Evolutionary conservation across 2,113 vertebrate species (phyloP), one percentile per base, ranked within the genome.

Genomic region (Chelonoidis abingdonii): DNA sequence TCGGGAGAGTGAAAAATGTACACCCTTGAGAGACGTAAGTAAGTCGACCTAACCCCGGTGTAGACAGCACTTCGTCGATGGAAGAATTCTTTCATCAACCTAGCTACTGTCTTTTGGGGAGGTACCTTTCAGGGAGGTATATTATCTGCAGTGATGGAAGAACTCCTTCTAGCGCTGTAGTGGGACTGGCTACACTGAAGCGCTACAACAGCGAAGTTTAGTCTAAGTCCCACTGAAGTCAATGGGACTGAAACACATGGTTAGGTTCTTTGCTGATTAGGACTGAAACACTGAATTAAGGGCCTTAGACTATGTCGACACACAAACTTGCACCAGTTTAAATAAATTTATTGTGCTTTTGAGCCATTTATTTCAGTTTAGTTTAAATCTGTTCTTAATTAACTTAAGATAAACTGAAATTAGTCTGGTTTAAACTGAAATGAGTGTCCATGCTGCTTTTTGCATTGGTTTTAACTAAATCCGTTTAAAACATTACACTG

Each of bases 381-480:
- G 17, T 24, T 41, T 41, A 75, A 75, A 75, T 8, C 19, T 24
- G 9, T 41, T 76, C 38, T 38, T 76, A 27, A 44, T 76, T 2
- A 0, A 2, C 69, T 93, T 53, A 12, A 50, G 6, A 56, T 5
- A 35, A 27, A n/a, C 16, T 6, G 2, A 2, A 17, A 75, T 31
- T 57, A 22, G 29, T 38, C 69, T 78, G 52, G 27, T 72, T 75
- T 19, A 29, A 44, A 31, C 35, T 14, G 3, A 7, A 0, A 0
- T 0, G 0, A 0, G 16, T 44, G 44, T 11, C 79, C 53, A 5
- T 0, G 0, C 38, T 10, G 84, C 65, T 62, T 89, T n/a, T 57
- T 0, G 41, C 44, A 90, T 57, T 69, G 65, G 57, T 0, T 0
- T 59, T 25, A 81, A 89, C 75, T 75, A 29, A 47, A 6, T 1